These are phyloP conservation scores for Caenorhabditis sinica DNA, from an alignment of 2,888 invertebrate species.

Conservation along the genomic window DNA sequence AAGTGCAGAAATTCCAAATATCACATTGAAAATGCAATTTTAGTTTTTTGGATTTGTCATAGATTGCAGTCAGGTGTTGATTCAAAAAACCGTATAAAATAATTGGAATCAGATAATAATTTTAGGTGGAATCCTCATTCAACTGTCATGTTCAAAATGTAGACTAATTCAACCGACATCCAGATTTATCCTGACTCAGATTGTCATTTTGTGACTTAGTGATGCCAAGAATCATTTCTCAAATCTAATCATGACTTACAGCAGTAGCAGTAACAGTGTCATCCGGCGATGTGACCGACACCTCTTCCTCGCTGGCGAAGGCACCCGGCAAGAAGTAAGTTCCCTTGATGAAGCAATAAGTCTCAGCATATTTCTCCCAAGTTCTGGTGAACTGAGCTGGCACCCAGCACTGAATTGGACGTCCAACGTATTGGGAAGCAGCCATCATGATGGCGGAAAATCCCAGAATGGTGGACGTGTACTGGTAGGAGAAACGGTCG, in stretches of 20 bases:
- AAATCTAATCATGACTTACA: conserved; percentile 33
- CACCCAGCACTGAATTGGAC: conserved; percentile 83
- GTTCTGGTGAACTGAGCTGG: conserved; percentile 83
- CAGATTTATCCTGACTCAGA: no score
- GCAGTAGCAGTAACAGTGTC: conserved; percentile 45
- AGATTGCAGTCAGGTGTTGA: no score
- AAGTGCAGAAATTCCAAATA: no score
- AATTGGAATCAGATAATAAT: no score
- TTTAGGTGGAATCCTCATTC: no score
- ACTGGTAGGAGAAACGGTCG: conserved; percentile 70
- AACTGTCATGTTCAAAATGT: no score
- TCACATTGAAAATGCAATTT: no score
- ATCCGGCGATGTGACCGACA: conserved; percentile 45
- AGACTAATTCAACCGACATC: no score
- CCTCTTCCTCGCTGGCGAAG: conserved; percentile 70
- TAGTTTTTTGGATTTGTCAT: no score
- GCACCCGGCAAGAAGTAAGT: conserved; percentile 78
- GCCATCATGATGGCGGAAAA: conserved; percentile 80
- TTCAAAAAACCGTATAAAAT: no score
- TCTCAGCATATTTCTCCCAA: conserved; percentile 82
- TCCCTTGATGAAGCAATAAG: conserved; percentile 83
- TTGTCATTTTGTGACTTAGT: no score
- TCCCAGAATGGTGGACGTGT: conserved; percentile 64
- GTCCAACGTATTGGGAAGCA: conserved; percentile 83
- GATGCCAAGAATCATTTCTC: neutral